phyloP scores from a whole-genome alignment of 2,888 invertebrate species.

The Liopterus haemorrhoidalis region DNA sequence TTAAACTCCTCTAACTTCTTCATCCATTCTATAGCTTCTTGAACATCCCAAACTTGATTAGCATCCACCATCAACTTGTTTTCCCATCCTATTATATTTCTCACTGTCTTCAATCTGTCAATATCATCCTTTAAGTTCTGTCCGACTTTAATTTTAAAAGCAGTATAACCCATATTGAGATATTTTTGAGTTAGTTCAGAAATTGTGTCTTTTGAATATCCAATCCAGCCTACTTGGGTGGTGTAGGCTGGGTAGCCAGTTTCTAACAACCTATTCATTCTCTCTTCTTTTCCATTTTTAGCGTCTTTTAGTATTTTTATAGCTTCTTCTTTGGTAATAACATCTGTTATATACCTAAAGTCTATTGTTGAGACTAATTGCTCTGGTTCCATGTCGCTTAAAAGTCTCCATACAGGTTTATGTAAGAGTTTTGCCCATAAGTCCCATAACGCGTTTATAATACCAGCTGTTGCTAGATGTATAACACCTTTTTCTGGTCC shows the following conservation, averaged over 20 bases:
- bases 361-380: slow-evolving; percentile 79
- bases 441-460: slow-evolving; percentile 90
- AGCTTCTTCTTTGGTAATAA: slow-evolving; percentile 77
- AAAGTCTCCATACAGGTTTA: slow-evolving; percentile 82
- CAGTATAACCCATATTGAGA: slow-evolving; percentile 66
- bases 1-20: slow-evolving; percentile 65
- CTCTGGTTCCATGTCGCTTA: slow-evolving; percentile 79
- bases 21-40: slow-evolving; percentile 83
- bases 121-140: slow-evolving; percentile 69
- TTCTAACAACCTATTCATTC: slow-evolving; percentile 57
- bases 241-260: slow-evolving; percentile 83
- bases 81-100: slow-evolving; percentile 70
- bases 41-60: slow-evolving; percentile 84
- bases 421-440: slow-evolving; percentile 78
- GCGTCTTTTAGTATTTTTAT: slow-evolving; percentile 60
- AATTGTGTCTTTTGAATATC: slow-evolving; percentile 74
- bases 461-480: slow-evolving; percentile 80
- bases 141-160: slow-evolving; percentile 91
- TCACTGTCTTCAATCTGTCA: slow-evolving; percentile 63
- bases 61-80: slow-evolving; percentile 81
- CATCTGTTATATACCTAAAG: slow-evolving; percentile 78
- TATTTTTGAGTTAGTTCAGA: slow-evolving; percentile 64
- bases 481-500: slow-evolving; percentile 89
- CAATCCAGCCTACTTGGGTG: slow-evolving; percentile 85
- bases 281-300: slow-evolving; percentile 52